These are phyloP conservation scores for Ancistrus triradiatus DNA, from an alignment of 2,113 vertebrate species.

Conservation along the genomic window DNA sequence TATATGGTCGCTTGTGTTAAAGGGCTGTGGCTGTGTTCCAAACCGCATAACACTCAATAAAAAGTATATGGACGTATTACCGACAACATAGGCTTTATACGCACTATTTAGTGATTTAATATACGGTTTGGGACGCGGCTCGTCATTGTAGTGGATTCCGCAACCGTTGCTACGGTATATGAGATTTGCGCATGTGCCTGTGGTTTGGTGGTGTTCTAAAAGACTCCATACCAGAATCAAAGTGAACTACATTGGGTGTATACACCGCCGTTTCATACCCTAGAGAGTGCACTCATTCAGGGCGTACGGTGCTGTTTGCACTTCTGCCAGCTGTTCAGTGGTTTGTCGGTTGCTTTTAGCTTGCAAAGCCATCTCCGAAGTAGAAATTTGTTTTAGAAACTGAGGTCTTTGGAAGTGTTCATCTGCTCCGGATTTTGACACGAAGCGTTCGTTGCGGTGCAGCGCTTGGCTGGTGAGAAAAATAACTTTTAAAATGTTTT, in stretches of 20 bases:
- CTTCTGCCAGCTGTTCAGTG: background rate
- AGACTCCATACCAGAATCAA: background rate
- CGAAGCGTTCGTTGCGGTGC: background rate
- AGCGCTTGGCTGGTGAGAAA: slow-evolving; percentile 4
- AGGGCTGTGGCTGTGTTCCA: too few species aligned
- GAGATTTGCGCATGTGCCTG: background rate
- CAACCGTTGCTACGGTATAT: too few species aligned
- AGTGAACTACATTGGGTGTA: background rate
- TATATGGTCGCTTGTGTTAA: too few species aligned
- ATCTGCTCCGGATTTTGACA: too few species aligned
- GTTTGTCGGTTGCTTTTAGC: background rate
- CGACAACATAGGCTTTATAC: too few species aligned
- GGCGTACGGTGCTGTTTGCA: background rate
- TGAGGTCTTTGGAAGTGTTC: background rate
- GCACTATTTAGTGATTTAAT: too few species aligned
- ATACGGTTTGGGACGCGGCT: too few species aligned
- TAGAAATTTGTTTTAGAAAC: background rate
- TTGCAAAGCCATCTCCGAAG: background rate
- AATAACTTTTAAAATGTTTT: background rate
- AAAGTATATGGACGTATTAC: too few species aligned
- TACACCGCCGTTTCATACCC: background rate
- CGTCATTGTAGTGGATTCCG: too few species aligned
- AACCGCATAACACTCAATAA: too few species aligned
- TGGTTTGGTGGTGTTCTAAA: too few species aligned
- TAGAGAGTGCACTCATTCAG: background rate